These are phyloP conservation scores for Corythornis madagascariensis DNA, from an alignment of 2,113 vertebrate species.

Conservation along the genomic window DNA sequence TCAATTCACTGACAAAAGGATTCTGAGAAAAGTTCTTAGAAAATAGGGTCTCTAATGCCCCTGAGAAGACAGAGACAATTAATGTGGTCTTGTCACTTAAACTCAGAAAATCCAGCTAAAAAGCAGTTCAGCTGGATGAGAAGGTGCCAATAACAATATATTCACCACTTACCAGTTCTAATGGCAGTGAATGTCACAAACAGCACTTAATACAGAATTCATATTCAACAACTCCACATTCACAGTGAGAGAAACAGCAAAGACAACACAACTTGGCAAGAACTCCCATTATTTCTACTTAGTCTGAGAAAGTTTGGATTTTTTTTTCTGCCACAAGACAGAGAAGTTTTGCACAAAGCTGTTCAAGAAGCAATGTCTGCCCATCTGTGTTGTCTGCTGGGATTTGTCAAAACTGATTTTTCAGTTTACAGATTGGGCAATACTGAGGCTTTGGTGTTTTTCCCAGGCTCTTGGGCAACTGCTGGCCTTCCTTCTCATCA, in stretches of 20 bases:
- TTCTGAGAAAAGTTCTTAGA: background rate
- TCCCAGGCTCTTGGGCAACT: background rate
- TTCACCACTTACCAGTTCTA: background rate
- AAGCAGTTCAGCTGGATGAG: background rate
- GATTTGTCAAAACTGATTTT: conserved; percentile 25
- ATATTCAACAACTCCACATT: rapidly evolving
- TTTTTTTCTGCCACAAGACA: background rate
- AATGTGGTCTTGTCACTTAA: background rate
- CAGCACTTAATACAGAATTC: background rate
- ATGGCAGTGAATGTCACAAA: background rate
- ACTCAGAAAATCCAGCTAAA: background rate
- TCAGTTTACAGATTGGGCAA: background rate
- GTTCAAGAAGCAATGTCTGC: background rate
- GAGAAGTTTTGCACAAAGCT: background rate
- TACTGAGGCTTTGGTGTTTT: background rate
- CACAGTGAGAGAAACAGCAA: background rate
- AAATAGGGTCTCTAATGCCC: background rate
- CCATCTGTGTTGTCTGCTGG: background rate
- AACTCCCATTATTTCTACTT: background rate
- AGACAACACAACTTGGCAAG: background rate
- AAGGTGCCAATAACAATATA: background rate
- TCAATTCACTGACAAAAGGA: background rate
- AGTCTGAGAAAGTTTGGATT: background rate
- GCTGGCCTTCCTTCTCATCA: background rate
- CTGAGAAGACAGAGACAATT: background rate